These are phyloP conservation scores for Pollenia griseotomentosa DNA, from an alignment of 2,888 invertebrate genomes.

Conservation along the genomic window DNA sequence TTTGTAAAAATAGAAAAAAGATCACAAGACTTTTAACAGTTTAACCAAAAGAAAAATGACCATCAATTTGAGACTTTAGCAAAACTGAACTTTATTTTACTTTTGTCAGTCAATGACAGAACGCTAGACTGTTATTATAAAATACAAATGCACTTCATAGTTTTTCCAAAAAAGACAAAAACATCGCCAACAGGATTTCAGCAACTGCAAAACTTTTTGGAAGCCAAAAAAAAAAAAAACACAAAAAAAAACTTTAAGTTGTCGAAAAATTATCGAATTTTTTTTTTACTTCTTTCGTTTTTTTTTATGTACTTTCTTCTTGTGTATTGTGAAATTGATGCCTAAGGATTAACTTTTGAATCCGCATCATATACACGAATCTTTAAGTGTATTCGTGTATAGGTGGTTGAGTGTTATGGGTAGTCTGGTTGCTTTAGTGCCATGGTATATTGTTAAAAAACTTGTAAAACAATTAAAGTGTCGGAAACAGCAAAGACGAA, in stretches of 20 bases:
- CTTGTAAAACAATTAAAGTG: too few species aligned
- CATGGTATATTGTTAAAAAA: too few species aligned
- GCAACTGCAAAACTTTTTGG: slow-evolving; percentile 47
- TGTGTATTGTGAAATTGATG: slow-evolving; percentile 55
- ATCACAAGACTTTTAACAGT: slow-evolving; percentile 56
- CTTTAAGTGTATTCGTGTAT: background rate
- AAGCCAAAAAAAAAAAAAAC: slow-evolving; percentile 52
- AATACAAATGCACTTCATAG: background rate
- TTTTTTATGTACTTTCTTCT: background rate
- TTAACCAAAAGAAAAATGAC: slow-evolving; percentile 59
- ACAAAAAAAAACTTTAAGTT: slow-evolving; percentile 64
- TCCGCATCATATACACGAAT: slow-evolving; percentile 36
- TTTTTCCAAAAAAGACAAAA: background rate
- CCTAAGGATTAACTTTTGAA: slow-evolving; percentile 64
- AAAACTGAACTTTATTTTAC: slow-evolving; percentile 33
- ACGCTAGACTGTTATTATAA: slow-evolving; percentile 11
- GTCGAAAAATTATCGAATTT: slow-evolving; percentile 52
- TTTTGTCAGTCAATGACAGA: slow-evolving; percentile 51
- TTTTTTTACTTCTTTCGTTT: slow-evolving; percentile 16
- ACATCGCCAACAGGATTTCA: slow-evolving; percentile 26
- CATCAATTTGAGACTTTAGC: slow-evolving; percentile 53
- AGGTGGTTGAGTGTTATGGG: background rate
- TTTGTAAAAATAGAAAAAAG: slow-evolving; percentile 11
- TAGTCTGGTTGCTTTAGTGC: background rate
- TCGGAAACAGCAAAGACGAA: too few species aligned